Evolutionary conservation across 2,888 invertebrate species (phyloP).

Genomic region (Loripinus fragilis): DNA sequence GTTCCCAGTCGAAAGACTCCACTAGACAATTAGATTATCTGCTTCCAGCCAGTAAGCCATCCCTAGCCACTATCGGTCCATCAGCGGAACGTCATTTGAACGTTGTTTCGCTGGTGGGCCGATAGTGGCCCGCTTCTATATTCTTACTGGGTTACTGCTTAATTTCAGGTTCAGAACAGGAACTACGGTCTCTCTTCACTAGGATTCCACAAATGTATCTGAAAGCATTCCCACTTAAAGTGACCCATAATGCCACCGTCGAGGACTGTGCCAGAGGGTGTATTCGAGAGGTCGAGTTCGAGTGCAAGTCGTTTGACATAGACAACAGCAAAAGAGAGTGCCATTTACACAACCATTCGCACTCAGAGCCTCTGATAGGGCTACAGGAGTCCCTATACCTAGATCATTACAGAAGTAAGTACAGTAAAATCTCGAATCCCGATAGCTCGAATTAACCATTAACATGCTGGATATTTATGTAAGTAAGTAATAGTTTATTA

Average conservation of each 20-base stretch:
- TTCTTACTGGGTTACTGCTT: too few relatives aligned
- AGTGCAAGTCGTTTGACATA: constrained; percentile 80
- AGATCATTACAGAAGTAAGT: constrained; percentile 81
- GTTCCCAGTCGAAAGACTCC: too few relatives aligned
- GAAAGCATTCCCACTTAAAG: constrained; percentile 66
- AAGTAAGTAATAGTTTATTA: too few relatives aligned
- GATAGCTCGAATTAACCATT: too few relatives aligned
- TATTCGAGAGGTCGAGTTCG: constrained; percentile 71
- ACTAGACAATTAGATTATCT: too few relatives aligned
- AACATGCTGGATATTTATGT: too few relatives aligned
- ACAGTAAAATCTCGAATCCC: constrained; percentile 24
- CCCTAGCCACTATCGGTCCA: too few relatives aligned
- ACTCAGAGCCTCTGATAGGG: constrained; percentile 71
- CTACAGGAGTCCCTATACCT: constrained; percentile 69
- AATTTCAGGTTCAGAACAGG: constrained; percentile 33
- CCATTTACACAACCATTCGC: constrained; percentile 74
- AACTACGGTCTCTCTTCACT: constrained; percentile 66
- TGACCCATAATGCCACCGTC: constrained; percentile 68
- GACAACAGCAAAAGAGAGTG: constrained; percentile 73
- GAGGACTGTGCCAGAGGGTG: constrained; percentile 74
- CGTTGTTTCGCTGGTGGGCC: too few relatives aligned
- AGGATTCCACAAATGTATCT: constrained; percentile 72
- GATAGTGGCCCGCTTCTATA: too few relatives aligned
- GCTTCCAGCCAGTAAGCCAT: too few relatives aligned
- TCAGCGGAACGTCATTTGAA: too few relatives aligned